These are phyloP conservation scores for Neocrepidodera transversa DNA, from an alignment of 2,888 invertebrate genomes.

Conservation along the genomic window DNA sequence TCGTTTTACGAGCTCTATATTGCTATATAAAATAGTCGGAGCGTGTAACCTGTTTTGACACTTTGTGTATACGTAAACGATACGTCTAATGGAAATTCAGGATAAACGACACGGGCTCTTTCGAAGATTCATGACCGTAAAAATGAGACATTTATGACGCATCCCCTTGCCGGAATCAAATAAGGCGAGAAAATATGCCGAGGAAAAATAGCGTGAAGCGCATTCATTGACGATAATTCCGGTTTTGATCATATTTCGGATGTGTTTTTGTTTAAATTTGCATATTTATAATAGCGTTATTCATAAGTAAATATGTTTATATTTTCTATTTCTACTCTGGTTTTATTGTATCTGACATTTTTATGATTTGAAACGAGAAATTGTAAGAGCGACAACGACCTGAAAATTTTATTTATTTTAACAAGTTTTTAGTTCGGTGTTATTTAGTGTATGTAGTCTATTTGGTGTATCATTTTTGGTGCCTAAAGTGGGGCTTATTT, in stretches of 20 bases:
- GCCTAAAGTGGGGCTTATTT: too few species aligned
- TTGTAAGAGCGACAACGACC: too few species aligned
- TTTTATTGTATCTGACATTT: too few species aligned
- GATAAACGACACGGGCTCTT: conserved; percentile 14
- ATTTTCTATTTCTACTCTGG: too few species aligned
- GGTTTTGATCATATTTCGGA: conserved; percentile 12
- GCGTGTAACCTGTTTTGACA: conserved; percentile 48
- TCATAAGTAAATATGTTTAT: too few species aligned
- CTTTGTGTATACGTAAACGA: conserved; percentile 46
- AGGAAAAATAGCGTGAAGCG: conserved; percentile 14
- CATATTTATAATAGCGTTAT: too few species aligned
- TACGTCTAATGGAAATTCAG: conserved; percentile 41
- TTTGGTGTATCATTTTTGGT: too few species aligned
- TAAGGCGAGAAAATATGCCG: conserved; percentile 31
- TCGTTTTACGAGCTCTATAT: conserved; percentile 40
- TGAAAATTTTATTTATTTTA: too few species aligned
- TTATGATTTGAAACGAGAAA: too few species aligned
- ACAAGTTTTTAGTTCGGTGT: too few species aligned
- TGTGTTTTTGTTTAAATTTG: conserved; percentile 2
- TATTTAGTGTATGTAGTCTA: too few species aligned
- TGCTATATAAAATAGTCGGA: conserved; percentile 43
- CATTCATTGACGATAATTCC: background rate
- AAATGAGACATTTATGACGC: conserved; percentile 28
- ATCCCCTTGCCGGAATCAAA: conserved; percentile 29
- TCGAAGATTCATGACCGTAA: conserved; percentile 30